Base-by-base conservation (phyloP, 2,888 invertebrate genomes). In the Autographa pulchrina region DNA sequence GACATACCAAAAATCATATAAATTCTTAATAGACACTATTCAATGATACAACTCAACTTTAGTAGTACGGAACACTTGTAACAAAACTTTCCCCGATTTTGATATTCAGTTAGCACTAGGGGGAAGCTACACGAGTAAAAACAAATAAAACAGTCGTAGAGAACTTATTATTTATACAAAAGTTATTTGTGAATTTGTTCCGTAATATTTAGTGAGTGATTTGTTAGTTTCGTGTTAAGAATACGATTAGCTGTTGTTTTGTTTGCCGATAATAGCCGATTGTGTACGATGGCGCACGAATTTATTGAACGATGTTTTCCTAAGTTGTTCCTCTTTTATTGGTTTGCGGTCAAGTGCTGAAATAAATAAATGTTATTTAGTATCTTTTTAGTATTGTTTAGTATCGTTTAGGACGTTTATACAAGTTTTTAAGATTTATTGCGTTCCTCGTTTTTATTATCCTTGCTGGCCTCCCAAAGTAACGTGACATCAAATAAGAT, bases 91-190 rank as follows among this genome's bases (percentile, higher is more conserved):
- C 7, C 4, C 48, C 72, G 72, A 75, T 79, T 75, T 78, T 77
- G 80, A 78, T 82, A 83, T 86, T 84, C 82, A 81, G 80, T 85
- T 82, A 82, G 68, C 76, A 71, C 68, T 65, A 13, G 16, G 13
- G 73, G 62, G 54, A 56, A 20, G 54, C 69, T 72, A 68, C 62
- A 64, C 60, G 38, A 84, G 38, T 11, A 54, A 77, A 43, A 83
- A 84, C 81, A 83, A 86, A 85, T 84, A 82, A 86, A 86, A 86
- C 80, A 76, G 77, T 76, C 76, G 67, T 82, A 75, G 38, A 67
- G 25, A 73, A 73, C 43, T 68, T 81, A 67, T 83, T 83, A 83
- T 81, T 77, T 78, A 74, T 70, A 81, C 75, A 63, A 83, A 78
- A 83, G 71, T 81, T 81, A 70, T 73, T 35, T 13, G 61, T 64